Evolutionary conservation across 2,113 vertebrate species (phyloP), one percentile per base, ranked within the genome.

Genomic region (Chloebia gouldiae): DNA sequence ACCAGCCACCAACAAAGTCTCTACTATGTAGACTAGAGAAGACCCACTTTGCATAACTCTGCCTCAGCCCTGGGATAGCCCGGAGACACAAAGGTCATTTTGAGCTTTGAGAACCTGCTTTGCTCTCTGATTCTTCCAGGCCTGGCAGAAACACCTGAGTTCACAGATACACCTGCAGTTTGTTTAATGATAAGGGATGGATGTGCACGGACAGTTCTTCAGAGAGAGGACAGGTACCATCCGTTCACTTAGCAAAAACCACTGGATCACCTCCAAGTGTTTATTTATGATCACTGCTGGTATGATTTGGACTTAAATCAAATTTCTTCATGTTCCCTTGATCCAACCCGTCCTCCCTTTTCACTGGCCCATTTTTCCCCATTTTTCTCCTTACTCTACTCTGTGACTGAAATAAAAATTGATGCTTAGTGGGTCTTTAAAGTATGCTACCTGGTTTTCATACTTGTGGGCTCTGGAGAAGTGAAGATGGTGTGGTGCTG

Each of bases 301-400:
- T 47, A 66, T 21, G 42, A 86, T 66, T 35, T 76, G 61, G 61
- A 95, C 54, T 87, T 39, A 53, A 54, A 30, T 18, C 66, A 81
- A 73, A 82, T 25, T 22, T 82, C 17, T 65, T 25, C 71, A 33
- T 1, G 2, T n/a, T 70, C 35, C 27, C 25, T 64, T 61, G 5
- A 65, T 28, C 44, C 57, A 86, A 31, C 28, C 30, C 83, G 51
- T 72, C 53, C 53, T 53, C 17, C 31, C 9, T 81, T 88, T 63
- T 75, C n/a, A 56, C 25, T 44, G 35, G 27, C 4, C 11, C 1
- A 0, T 27, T 18, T 44, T 23, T 6, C 3, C 11, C 4, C 21
- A 51, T 35, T 70, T 16, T 30, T 23, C 24, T 18, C 45, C 49
- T 20, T 22, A 50, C 54, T 50, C 12, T 37, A 19, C 60, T 81